Conservation (phyloP, 2,888 invertebrate species). For the Philonicus albiceps region DNA sequence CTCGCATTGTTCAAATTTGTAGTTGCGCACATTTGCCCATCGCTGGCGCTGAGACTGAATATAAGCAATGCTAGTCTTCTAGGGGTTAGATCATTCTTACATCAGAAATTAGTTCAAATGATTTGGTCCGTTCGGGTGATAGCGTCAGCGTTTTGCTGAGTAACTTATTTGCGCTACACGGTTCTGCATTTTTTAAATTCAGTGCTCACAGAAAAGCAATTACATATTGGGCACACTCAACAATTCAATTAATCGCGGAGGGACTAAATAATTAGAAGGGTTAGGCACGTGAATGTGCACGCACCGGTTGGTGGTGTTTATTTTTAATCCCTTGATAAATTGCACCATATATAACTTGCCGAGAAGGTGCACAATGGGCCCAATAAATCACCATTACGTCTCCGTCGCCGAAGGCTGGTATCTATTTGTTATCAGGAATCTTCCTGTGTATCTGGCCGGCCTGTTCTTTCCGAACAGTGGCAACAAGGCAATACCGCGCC, state of each 20-base stretch:
- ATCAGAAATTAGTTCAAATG: too few species aligned
- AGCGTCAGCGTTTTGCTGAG: too few species aligned
- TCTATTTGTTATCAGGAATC: constrained; percentile 5
- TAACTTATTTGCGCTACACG: too few species aligned
- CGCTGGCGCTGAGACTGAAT: too few species aligned
- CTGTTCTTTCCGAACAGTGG: not conserved
- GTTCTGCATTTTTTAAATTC: too few species aligned
- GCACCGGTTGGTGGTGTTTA: not conserved
- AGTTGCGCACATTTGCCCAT: too few species aligned
- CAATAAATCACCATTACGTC: constrained; percentile 16
- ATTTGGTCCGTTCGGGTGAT: too few species aligned
- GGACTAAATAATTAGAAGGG: not conserved
- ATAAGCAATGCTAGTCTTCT: too few species aligned
- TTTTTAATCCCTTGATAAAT: constrained; percentile 17
- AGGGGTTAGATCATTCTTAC: too few species aligned
- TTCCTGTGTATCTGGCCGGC: not conserved
- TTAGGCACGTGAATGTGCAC: not conserved
- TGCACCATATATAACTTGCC: not conserved
- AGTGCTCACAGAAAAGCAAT: too few species aligned
- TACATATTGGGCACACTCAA: too few species aligned
- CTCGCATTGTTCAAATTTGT: too few species aligned
- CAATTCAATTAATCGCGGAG: not conserved
- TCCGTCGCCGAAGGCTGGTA: not conserved
- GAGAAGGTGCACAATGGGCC: not conserved
- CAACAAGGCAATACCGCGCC: not conserved